Base-by-base conservation (phyloP, 2,888 invertebrate genomes). In the Amblyjoppa proteus region DNA sequence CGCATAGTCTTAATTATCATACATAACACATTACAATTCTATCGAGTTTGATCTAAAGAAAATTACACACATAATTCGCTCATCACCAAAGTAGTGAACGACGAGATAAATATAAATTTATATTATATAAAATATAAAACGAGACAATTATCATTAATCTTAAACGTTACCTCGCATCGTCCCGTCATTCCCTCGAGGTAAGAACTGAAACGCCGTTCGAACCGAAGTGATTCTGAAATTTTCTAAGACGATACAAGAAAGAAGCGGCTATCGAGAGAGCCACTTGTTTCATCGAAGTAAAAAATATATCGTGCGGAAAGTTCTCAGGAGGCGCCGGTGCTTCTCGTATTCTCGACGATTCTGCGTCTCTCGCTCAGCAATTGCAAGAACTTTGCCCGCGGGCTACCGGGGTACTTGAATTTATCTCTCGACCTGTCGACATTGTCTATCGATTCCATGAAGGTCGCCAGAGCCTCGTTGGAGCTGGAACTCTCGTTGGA, bases 301-400 rank as follows among this genome's bases (percentile, higher is more conserved):
- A 83, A 28, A 78, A 75, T 51, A 61, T 66, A 56, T 49, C 31
- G 34, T 45, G 61, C 38, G 41, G 20, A 83, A 76, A 76, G 20
- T 53, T 76, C 56, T 87, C 84, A 89, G 83, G 86, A 87, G 70
- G 85, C 83, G 34, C 83, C 83, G 45, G 85, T 84, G 73, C 73
- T 89, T 77, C 91, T 90, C 79, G 90, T 92, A 64, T 87, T 90
- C 74, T 91, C 89, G 28, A 92, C 91, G 81, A 92, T 92, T 77
- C 89, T 88, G 38, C 92, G 90, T 77, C 92, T 88, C 79, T 92
- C 91, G 68, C 89, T 89, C 20, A 92, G 83, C 66, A 92, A 88
- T 77, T 92, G 91, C 53, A 92, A 87, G 81, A 92, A 92, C 77
- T 88, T 92, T 6, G 91, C 90, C 79, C 92, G 90, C 34, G 93